Evolutionary conservation across 2,888 invertebrate species (phyloP), one percentile per base, ranked within the genome.

Genomic region (Caenorhabditis becei): DNA sequence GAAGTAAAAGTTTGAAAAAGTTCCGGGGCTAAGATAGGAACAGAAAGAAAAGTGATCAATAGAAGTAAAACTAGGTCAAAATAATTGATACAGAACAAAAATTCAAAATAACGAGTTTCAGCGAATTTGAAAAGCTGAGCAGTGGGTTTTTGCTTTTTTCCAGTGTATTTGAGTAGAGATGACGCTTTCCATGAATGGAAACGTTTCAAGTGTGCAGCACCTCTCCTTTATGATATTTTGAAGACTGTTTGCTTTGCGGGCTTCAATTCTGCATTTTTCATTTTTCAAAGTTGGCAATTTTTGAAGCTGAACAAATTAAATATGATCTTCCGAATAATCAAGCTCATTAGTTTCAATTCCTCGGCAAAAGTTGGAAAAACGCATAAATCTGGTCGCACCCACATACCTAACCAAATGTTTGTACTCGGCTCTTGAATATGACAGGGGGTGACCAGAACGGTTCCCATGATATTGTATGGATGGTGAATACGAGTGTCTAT

Each of bases 151-250:
- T 7, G 44, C 56, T 44, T 18, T 53, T 35, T 26, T 65, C 54
- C 14, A 16, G 41, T 41, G 18, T 66, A 66, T 26, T 35, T 56
- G 56, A 49, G 47, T 35, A 58, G 35, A 49, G 59, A 24, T 8
- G 26, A 53, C 51, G 37, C 41, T 28, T 28, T 70, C 59, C 44
- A 44, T 62, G 56, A 53, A 32, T 56, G 63, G 62, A 47, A 20
- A 56, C 63, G 72, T 65, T 72, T 72, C 72, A 72, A 72, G 72
- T 65, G 65, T 54, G 63, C 72, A 72, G 63, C 72, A 72, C 72
- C 72, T 71, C 67, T 54, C 67, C 44, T 56, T 59, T 56, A 71
- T 71, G 62, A 61, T 63, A 71, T 71, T 71, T 71, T 71, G 71
- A 71, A 51, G 63, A 63, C 51, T 71, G 71, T 71, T 71, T 62